These are phyloP conservation scores for Zoroaster sp. DNA, from an alignment of 53 echinoderm and acorn worm species.

Conservation along the genomic window DNA sequence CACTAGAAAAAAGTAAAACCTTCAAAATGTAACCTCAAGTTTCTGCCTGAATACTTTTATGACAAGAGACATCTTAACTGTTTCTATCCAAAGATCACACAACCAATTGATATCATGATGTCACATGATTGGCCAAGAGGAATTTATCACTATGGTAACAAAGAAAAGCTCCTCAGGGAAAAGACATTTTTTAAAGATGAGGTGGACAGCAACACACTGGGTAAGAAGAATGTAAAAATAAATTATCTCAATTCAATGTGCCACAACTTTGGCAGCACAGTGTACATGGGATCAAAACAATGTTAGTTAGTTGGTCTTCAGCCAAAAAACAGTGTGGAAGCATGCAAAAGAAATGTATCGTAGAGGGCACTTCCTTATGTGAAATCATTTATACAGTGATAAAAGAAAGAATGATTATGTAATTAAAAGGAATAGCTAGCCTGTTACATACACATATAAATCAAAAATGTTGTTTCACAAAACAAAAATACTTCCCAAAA, in stretches of 20 bases:
- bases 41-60: neutral
- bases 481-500: too few relatives aligned
- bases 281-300: too few relatives aligned
- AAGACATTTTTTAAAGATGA: constrained; percentile 81
- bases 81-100: constrained; percentile 68
- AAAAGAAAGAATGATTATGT: neutral
- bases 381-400: neutral
- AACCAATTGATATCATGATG: constrained; percentile 95
- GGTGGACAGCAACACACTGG: constrained; percentile 79
- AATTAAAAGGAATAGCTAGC: too few relatives aligned
- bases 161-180: constrained; percentile 61
- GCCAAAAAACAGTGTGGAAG: too few relatives aligned
- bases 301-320: too few relatives aligned
- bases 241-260: too few relatives aligned
- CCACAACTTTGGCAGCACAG: too few relatives aligned
- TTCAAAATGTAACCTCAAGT: too few relatives aligned
- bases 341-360: too few relatives aligned
- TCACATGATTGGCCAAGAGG: constrained; percentile 99
- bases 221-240: constrained; percentile 34
- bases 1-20: too few relatives aligned
- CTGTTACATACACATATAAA: too few relatives aligned
- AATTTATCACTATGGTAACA: constrained; percentile 93
- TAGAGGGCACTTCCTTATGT: neutral
- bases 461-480: too few relatives aligned
- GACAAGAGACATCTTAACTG: neutral